phyloP scores from a whole-genome alignment of 2,797 vertebrate species.

The Gymnothorax reevesii region DNA sequence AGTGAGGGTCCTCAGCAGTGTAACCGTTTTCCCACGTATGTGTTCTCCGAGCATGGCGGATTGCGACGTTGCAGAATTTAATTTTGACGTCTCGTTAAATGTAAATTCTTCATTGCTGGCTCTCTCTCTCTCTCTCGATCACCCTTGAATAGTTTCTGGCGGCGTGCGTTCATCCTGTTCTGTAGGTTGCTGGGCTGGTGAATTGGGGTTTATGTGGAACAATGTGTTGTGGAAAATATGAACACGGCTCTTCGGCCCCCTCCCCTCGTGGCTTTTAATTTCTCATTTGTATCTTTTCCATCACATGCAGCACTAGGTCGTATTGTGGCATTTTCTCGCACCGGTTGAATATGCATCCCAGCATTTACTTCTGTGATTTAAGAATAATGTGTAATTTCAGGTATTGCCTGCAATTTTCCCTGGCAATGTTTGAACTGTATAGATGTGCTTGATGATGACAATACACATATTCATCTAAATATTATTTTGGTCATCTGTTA shows the following conservation, averaged over 20 bases:
- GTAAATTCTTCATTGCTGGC: not conserved
- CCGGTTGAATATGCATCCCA: not conserved
- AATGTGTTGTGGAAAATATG: not conserved
- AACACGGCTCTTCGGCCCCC: not conserved
- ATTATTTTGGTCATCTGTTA: not conserved
- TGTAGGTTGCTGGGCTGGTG: not conserved
- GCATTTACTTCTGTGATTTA: not conserved
- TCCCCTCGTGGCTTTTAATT: not conserved
- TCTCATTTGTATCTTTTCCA: not conserved
- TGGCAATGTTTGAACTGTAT: not conserved
- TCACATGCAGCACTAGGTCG: not conserved
- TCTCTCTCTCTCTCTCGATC: not conserved
- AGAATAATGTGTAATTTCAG: not conserved
- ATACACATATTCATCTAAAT: not conserved
- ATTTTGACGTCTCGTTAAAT: not conserved
- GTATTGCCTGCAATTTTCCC: not conserved
- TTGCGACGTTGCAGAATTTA: not conserved
- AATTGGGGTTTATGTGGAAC: not conserved
- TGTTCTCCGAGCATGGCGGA: not conserved
- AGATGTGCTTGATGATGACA: not conserved
- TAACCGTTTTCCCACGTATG: not conserved
- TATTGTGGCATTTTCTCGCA: not conserved
- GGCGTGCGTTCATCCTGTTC: not conserved
- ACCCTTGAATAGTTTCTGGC: not conserved
- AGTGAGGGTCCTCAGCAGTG: not conserved